Evolutionary conservation across 2,797 vertebrate species (phyloP), one percentile per base, ranked within the genome.

Genomic region (Sebastes glaucus): DNA sequence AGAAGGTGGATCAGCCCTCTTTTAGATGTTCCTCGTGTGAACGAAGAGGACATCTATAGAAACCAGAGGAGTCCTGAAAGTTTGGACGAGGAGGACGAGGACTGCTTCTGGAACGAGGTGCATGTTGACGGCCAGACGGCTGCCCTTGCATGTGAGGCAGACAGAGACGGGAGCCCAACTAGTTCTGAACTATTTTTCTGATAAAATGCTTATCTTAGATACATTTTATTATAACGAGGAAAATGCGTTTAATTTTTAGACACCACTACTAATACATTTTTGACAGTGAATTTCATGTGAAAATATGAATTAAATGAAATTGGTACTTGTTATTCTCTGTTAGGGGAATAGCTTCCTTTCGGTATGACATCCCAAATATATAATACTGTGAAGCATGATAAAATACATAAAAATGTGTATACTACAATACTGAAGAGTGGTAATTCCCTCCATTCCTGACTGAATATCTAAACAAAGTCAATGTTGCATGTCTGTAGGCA

Each of bases 41-140:
- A 59, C 0, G 0, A 6, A n/a, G 69, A 60, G 35, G 11, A 22
- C 1, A 46, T 7, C 3, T 0, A 16, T 2, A 49, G 11, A 22
- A 18, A 30, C 56, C n/a, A 7, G 38, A 25, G 6, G n/a, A 33
- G 35, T 61, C 56, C 11, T 42, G 18, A 9, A 49, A 16, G 9
- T 53, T 6, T 64, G 22, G 14, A 53, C 25, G 13, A 32, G 20
- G 46, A n/a, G 18, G 46, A 52, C 8, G 2, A 53, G n/a, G 22
- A 35, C 30, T 53, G 4, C 14, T 63, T 74, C 60, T 55, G 30
- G 30, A 30, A 64, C 22, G 11, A 35, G 22, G 30, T 64, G 13
- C 16, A 25, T 53, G 14, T 9, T 35, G 60, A 11, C 2, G 13
- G 30, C 13, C n/a, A 35, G 28, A 63, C 8, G 13, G 28, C 71